These are phyloP conservation scores for Dermochelys coriacea DNA, from an alignment of 2,797 vertebrate species.

Conservation along the genomic window DNA sequence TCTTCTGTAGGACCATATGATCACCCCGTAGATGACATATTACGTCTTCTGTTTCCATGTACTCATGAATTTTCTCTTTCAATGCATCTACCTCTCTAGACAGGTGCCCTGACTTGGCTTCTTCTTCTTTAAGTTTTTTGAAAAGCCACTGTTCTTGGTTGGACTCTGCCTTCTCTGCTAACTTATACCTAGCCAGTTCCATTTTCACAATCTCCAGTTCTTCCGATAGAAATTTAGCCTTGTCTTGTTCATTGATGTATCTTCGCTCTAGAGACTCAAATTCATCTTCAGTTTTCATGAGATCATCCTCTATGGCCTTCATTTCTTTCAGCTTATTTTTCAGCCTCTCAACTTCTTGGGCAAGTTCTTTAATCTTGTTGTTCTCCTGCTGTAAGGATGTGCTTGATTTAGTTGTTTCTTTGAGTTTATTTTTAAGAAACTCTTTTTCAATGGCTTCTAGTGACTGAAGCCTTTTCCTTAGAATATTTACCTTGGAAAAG, in stretches of 20 bases:
- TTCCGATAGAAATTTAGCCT: slow-evolving; percentile 88
- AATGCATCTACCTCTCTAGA: slow-evolving; percentile 92
- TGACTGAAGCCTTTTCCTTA: slow-evolving; percentile 94
- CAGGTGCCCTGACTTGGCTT: slow-evolving; percentile 92
- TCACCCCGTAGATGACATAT: slow-evolving; percentile 93
- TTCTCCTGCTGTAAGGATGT: slow-evolving; percentile 92
- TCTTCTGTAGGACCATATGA: slow-evolving; percentile 90
- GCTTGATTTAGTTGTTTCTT: slow-evolving; percentile 87
- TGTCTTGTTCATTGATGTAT: slow-evolving; percentile 89
- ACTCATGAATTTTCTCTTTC: slow-evolving; percentile 96
- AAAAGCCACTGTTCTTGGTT: slow-evolving; percentile 92
- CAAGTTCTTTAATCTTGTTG: slow-evolving; percentile 96
- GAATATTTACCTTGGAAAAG: slow-evolving; percentile 90
- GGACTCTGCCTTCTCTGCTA: slow-evolving; percentile 93
- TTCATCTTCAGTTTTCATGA: slow-evolving; percentile 92
- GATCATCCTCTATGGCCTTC: slow-evolving; percentile 92
- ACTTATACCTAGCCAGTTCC: slow-evolving; percentile 92
- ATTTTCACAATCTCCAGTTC: slow-evolving; percentile 91
- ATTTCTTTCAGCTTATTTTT: slow-evolving; percentile 93
- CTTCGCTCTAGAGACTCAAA: slow-evolving; percentile 91
- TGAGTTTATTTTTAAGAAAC: slow-evolving; percentile 89
- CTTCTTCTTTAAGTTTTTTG: slow-evolving; percentile 93
- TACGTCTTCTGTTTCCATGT: slow-evolving; percentile 92
- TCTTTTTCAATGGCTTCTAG: slow-evolving; percentile 93
- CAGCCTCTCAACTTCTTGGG: slow-evolving; percentile 94